phyloP scores from a whole-genome alignment of 2,113 vertebrate species.

The Alligator sinensis region DNA sequence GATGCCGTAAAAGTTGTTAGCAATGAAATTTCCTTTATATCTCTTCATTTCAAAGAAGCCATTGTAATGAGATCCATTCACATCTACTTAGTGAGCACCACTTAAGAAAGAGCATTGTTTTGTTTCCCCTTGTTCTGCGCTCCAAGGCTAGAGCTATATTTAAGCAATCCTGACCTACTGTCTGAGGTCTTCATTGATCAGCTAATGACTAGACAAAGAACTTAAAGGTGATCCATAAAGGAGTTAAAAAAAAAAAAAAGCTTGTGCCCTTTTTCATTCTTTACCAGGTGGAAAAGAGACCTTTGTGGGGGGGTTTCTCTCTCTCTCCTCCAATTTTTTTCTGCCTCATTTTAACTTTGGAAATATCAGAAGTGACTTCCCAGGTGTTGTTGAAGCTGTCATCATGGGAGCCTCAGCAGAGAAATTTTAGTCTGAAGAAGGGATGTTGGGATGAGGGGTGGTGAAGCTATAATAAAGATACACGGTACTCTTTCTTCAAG shows the following conservation, averaged over 20 bases:
- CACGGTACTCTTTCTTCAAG: not conserved
- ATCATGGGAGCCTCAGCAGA: not conserved
- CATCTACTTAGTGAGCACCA: not conserved
- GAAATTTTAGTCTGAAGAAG: not conserved
- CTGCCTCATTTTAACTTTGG: not conserved
- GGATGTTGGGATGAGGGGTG: not conserved
- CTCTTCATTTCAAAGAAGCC: constrained; percentile 41
- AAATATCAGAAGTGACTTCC: not conserved
- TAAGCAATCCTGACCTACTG: constrained; percentile 25
- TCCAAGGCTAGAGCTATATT: not conserved
- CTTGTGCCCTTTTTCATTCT: not conserved
- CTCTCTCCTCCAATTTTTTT: not conserved
- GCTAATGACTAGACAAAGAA: constrained; percentile 1
- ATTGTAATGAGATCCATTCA: constrained; percentile 43
- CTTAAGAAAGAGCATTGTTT: not conserved
- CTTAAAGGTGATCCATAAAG: not conserved
- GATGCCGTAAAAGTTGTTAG: constrained; percentile 36
- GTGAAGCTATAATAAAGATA: not conserved
- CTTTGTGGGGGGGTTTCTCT: fast-evolving
- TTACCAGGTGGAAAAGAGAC: not conserved
- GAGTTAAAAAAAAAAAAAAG: not conserved
- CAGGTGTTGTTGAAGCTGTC: fast-evolving
- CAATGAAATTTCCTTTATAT: constrained; percentile 52
- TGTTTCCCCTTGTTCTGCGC: constrained; percentile 12
- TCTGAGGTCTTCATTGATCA: not conserved